Base-by-base conservation (phyloP, 2,888 invertebrate species). In the Oscheius sp. region DNA sequence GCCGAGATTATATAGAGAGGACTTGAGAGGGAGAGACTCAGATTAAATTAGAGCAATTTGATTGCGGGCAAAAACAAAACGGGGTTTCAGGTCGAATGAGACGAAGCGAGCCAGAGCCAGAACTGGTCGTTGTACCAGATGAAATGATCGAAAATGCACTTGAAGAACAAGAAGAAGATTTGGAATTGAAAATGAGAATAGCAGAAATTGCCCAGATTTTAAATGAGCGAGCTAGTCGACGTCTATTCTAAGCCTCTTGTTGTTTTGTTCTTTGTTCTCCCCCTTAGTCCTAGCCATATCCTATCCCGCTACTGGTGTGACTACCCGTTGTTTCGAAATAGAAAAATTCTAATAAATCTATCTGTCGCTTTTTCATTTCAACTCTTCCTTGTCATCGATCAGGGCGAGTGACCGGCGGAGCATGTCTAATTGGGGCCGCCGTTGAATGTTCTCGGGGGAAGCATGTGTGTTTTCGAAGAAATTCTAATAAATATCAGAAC, bases 141-240 rank as follows among this genome's bases (percentile, higher is more conserved):
- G 78, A 80, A 56, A 74, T 71, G 9, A 69, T 80, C 25, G 80
- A 75, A 56, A 78, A 79, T 25, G 68, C 64, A n/a, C 56, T 69
- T 23, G 71, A 63, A n/a, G 66, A 76, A 27, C 58, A 69, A 56
- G 56, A 76, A 68, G 80, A 80, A 58, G 83, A 84, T 43, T n/a
- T 80, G 12, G 81, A 84, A 55, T 74, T 84, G 3, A 73, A 77
- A 16, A 61, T 76, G 43, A 64, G 84, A 63, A 84, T 84, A 71
- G 78, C 81, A 18, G 84, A 84, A 72, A 78, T 84, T 69, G 84
- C 84, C 21, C 68, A 74, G 13, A 80, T 84, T 55, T 76, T 84
- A 52, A 84, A 84, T 66, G 84, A 84, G 64, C 69, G 84, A 23
- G 80, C 82, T 1, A 56, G 73, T 12, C 70, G 84, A 35, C 49